These are phyloP conservation scores for Diogma glabrata DNA, from an alignment of 2,888 invertebrate species.

Conservation along the genomic window DNA sequence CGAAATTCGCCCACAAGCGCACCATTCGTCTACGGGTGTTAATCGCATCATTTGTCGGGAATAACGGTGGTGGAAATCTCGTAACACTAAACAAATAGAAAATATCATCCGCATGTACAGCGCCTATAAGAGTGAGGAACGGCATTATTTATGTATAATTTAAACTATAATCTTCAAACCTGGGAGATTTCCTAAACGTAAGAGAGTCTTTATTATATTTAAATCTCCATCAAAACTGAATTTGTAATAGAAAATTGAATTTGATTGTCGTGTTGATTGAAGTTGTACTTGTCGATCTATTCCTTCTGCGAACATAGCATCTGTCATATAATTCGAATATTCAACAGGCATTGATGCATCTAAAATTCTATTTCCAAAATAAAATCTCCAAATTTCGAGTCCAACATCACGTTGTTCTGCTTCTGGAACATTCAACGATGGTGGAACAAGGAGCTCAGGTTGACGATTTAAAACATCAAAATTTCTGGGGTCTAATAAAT, in stretches of 20 bases:
- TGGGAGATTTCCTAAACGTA: slow-evolving; percentile 9
- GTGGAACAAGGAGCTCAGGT: slow-evolving; percentile 13
- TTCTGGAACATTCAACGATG: slow-evolving; percentile 10
- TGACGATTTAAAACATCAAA: slow-evolving; percentile 11
- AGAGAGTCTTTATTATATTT: slow-evolving; percentile 13
- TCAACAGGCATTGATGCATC: slow-evolving; percentile 5
- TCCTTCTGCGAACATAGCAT: slow-evolving; percentile 14
- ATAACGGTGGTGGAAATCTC: slow-evolving; percentile 26
- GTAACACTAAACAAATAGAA: slow-evolving; percentile 33
- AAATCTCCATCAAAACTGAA: slow-evolving; percentile 16
- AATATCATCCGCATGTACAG: slow-evolving; percentile 37
- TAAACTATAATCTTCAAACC: no score
- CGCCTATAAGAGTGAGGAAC: no score
- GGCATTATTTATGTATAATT: no score
- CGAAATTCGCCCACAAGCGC: slow-evolving; percentile 43
- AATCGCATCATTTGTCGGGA: slow-evolving; percentile 33
- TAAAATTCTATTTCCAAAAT: slow-evolving; percentile 13
- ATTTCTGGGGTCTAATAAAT: slow-evolving; percentile 5
- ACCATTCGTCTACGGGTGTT: slow-evolving; percentile 34
- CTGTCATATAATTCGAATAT: slow-evolving; percentile 13
- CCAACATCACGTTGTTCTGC: slow-evolving; percentile 2
- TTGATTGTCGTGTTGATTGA: slow-evolving; percentile 13
- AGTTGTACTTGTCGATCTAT: slow-evolving; percentile 13
- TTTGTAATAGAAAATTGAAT: slow-evolving; percentile 15
- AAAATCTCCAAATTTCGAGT: slow-evolving; percentile 12